Evolutionary conservation across 92 coral and sea anemone genomes (phyloP).

Genomic region (Isaurus tuberculatus): DNA sequence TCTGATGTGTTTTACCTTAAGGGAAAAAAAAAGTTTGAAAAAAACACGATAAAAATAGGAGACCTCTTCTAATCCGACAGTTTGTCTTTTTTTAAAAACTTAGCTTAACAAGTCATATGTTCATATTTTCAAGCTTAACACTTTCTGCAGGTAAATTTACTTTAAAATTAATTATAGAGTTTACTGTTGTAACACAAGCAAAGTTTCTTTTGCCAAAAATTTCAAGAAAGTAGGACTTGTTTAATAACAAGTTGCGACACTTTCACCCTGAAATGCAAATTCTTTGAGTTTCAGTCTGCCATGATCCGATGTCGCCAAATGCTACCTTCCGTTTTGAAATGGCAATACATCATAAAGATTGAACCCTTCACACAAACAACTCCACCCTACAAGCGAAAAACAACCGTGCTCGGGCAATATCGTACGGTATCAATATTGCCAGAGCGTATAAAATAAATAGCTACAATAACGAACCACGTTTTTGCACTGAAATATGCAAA

Average conservation of each 20-base stretch:
- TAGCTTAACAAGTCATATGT: too few relatives aligned
- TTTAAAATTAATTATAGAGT: too few relatives aligned
- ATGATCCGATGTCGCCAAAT: neutral
- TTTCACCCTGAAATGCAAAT: slow-evolving; percentile 28
- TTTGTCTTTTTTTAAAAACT: too few relatives aligned
- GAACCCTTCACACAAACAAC: neutral
- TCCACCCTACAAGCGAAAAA: slow-evolving; percentile 27
- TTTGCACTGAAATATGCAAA: slow-evolving; percentile 1
- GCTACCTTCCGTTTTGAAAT: neutral
- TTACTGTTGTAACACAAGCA: too few relatives aligned
- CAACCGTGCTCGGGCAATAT: slow-evolving; percentile 33
- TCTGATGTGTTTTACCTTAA: too few relatives aligned
- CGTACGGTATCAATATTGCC: slow-evolving; percentile 24
- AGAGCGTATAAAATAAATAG: neutral
- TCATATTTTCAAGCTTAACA: too few relatives aligned
- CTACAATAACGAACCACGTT: neutral
- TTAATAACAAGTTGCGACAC: too few relatives aligned
- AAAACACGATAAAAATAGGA: too few relatives aligned
- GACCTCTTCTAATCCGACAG: too few relatives aligned
- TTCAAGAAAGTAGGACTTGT: neutral
- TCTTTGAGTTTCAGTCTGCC: neutral
- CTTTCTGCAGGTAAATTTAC: too few relatives aligned
- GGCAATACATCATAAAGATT: slow-evolving; percentile 17
- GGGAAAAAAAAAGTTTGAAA: too few relatives aligned
- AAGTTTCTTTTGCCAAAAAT: neutral